Percentiles rank a stretch among this genome's conserved stretches.
These are phyloP conservation scores for Coelopa frigida DNA, from an alignment of 1,140 invertebrate species.

Conservation along the genomic window DNA sequence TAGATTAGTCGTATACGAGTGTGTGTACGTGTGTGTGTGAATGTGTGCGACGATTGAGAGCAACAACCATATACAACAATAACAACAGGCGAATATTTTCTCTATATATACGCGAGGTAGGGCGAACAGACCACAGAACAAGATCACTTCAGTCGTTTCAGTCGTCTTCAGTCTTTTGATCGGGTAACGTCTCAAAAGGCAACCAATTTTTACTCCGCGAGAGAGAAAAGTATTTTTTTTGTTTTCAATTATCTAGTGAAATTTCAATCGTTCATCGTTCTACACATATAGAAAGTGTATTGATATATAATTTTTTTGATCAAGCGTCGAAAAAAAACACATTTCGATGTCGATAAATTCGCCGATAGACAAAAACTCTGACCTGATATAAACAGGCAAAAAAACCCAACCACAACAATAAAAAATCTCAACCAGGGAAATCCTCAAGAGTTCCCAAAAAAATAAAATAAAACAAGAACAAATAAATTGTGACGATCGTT, in stretches of 20 bases:
- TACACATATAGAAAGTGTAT: neutral
- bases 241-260: neutral
- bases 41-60: neutral
- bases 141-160: constrained; percentile 6
- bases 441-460: neutral
- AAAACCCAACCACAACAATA: constrained; percentile 3
- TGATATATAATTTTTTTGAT: constrained; percentile 6
- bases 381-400: constrained; percentile 44
- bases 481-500: neutral
- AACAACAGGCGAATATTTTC: constrained; percentile 4
- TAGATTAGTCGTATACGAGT: neutral
- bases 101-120: constrained; percentile 6
- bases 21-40: neutral
- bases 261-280: no score
- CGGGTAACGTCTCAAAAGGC: constrained; percentile 3
- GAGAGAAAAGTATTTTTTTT: neutral
- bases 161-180: constrained; percentile 13
- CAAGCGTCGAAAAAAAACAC: constrained; percentile 22
- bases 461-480: constrained; percentile 12
- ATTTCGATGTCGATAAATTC: constrained; percentile 44
- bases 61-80: neutral
- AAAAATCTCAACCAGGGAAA: constrained; percentile 11
- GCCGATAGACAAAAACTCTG: constrained; percentile 40
- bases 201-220: neutral
- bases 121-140: neutral